Evolutionary conservation across 1,140 invertebrate species (phyloP).

Genomic region (Dufourea novaeangliae): DNA sequence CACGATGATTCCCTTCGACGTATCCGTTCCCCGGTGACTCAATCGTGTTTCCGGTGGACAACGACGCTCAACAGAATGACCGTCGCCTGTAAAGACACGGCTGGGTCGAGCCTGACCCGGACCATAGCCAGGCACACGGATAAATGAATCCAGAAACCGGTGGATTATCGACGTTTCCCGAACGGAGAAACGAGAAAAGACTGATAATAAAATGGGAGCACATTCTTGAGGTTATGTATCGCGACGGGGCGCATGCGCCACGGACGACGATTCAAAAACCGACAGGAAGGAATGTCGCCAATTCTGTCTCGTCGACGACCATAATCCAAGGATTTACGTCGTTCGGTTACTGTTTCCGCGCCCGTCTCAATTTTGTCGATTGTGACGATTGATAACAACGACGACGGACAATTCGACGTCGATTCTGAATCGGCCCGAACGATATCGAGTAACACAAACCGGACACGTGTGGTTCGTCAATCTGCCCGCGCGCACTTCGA

Average conservation of each 20-base stretch:
- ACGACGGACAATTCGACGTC: background rate
- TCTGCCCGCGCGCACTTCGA: constrained; percentile 7
- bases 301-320: background rate
- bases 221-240: background rate
- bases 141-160: background rate
- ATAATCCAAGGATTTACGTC: background rate
- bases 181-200: background rate
- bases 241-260: background rate
- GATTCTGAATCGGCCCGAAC: background rate
- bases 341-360: too few relatives aligned
- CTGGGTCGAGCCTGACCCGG: too few relatives aligned
- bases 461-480: background rate
- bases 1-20: background rate
- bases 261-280: background rate
- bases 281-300: background rate
- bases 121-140: too few relatives aligned
- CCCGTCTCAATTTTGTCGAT: background rate
- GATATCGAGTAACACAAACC: too few relatives aligned
- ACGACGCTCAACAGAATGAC: too few relatives aligned
- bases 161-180: background rate
- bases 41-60: too few relatives aligned
- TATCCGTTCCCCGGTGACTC: background rate
- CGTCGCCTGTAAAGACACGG: too few relatives aligned
- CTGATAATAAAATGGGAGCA: constrained; percentile 15
- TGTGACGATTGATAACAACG: too few relatives aligned